phyloP scores from a whole-genome alignment of 2,113 vertebrate genomes.

The Oceanodroma tethys region DNA sequence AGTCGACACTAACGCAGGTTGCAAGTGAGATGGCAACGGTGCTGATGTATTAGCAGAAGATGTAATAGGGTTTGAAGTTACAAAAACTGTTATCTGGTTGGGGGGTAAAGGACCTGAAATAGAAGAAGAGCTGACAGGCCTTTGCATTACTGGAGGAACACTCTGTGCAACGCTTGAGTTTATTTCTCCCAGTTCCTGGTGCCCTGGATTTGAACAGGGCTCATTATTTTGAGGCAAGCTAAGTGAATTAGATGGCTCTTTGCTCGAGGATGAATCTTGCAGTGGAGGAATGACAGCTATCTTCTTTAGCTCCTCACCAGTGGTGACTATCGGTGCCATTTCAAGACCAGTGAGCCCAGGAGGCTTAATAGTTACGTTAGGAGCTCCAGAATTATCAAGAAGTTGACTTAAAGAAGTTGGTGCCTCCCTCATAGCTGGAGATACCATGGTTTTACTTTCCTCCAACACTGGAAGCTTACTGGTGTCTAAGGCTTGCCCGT shows the following conservation, averaged over 20 bases:
- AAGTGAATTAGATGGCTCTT: conserved; percentile 67
- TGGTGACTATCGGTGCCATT: conserved; percentile 45
- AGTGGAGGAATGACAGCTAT: conserved; percentile 67
- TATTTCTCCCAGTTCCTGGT: conserved; percentile 71
- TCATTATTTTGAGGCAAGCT: conserved; percentile 68
- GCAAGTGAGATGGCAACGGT: conserved; percentile 76
- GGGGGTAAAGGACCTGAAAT: conserved; percentile 78
- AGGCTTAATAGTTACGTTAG: conserved; percentile 80
- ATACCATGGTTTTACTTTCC: conserved; percentile 75
- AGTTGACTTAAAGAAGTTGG: conserved; percentile 94
- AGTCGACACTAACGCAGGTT: conserved; percentile 83
- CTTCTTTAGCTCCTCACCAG: conserved; percentile 75
- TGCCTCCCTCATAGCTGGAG: conserved; percentile 83
- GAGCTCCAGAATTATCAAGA: conserved; percentile 85
- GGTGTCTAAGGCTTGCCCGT: conserved; percentile 62
- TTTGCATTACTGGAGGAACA: conserved; percentile 82
- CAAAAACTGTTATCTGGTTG: conserved; percentile 94
- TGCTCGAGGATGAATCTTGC: conserved; percentile 66
- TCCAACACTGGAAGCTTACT: conserved; percentile 71
- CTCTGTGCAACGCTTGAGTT: conserved; percentile 75
- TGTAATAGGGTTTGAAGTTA: conserved; percentile 90
- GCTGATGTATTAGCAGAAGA: conserved; percentile 82
- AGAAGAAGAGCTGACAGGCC: conserved; percentile 82
- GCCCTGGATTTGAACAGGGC: conserved; percentile 58
- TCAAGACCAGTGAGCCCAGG: conserved; percentile 68